Percentiles rank a stretch among this genome's conserved stretches.
These are phyloP conservation scores for Andrena trimmerana DNA, from an alignment of 2,888 invertebrate genomes.

Conservation along the genomic window DNA sequence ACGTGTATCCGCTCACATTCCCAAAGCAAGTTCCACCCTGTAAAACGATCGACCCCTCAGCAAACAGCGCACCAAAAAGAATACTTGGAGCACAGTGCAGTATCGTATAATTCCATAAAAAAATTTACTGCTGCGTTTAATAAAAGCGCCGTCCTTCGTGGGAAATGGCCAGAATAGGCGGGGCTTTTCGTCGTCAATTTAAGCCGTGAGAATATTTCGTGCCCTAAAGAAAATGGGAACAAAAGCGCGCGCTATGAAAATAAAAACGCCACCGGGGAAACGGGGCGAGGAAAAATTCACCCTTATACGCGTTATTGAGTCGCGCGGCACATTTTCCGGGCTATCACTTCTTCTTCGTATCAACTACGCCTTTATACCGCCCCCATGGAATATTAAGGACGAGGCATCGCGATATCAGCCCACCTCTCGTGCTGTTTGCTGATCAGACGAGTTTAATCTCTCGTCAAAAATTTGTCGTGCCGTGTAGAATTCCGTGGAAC, in stretches of 20 bases:
- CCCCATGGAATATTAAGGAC: conserved; percentile 3
- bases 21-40: too few relatives aligned
- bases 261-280: not conserved
- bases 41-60: too few relatives aligned
- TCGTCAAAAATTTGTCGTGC: not conserved
- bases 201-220: not conserved
- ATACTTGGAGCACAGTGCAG: not conserved
- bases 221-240: not conserved
- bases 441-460: not conserved
- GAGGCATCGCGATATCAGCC: not conserved
- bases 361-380: not conserved
- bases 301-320: conserved; percentile 15
- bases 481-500: not conserved
- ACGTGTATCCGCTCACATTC: too few relatives aligned
- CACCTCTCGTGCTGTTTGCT: not conserved
- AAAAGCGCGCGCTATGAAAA: not conserved
- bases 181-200: conserved; percentile 1
- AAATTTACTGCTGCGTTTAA: not conserved
- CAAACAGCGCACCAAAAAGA: not conserved
- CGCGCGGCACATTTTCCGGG: not conserved
- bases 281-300: conserved; percentile 18
- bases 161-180: not conserved
- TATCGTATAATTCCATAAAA: not conserved
- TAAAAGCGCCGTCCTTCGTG: not conserved
- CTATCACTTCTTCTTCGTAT: not conserved